Evolutionary conservation across 2,888 invertebrate species (phyloP), one percentile per base, ranked within the genome.

Genomic region (Chaitophorus viminalis): DNA sequence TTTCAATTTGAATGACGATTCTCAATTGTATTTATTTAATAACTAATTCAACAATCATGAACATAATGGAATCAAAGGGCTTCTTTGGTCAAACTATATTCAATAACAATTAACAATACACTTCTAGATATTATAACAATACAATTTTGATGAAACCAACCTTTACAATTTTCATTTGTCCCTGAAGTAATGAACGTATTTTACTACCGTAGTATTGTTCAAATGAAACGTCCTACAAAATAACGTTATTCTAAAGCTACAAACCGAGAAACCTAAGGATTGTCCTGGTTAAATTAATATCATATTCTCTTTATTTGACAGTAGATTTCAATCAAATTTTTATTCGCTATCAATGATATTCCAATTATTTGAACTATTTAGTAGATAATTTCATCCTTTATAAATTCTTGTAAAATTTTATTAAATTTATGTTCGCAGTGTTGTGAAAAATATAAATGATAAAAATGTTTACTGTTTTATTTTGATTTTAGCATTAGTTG

Each of bases 401-500:
- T 60, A 60, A 60, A 60, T 60, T 0, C 9, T 14, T 3, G 14
- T 5, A 52, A 52, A 25, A 5, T 25, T 25, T 3, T 21, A 5
- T 25, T 60, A 1, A 60, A 25, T 8, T 60, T 25, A 25, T n/a
- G n/a, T n/a, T n/a, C 46, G 25, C 25, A 25, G 0, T 60, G 4
- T 60, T 21, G 4, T 60, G 25, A 9, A 5, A 60, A 60, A 25
- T 60, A 60, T 21, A 54, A 54, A 1, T 25, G 60, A 6, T 60
- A 25, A 60, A 60, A 25, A 21, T 65, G 25, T 70, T 70, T 18
- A 72, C 18, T 5, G 21, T 82, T 79, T 83, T 90, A 90, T 89
- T 90, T 91, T 90, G 91, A 90, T 95, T 95, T 89, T 94, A 98
- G 98, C 98, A 90, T 93, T 97, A 91, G 96, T 97, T 89, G 98